phyloP scores from a whole-genome alignment of 1,140 invertebrate species.

The Cryptotermes secundus region DNA sequence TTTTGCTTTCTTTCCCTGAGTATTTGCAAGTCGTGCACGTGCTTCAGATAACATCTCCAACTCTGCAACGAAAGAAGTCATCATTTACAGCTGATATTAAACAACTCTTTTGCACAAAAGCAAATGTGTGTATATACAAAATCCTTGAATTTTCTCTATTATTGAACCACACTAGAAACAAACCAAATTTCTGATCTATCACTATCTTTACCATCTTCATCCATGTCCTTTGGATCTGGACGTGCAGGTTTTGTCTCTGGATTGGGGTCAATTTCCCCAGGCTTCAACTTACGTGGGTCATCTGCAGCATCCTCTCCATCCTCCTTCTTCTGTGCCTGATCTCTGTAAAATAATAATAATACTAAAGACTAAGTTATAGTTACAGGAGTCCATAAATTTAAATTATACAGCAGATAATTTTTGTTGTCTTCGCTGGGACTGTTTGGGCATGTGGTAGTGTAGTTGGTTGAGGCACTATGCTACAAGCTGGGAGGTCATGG shows the following conservation, averaged over 20 bases:
- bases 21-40: constrained; percentile 95
- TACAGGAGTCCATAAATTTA: too few species aligned
- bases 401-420: too few species aligned
- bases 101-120: neutral
- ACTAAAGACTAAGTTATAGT: neutral
- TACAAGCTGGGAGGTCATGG: too few species aligned
- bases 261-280: constrained; percentile 99
- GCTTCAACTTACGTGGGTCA: constrained; percentile 95
- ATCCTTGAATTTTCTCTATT: neutral
- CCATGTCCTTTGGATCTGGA: constrained; percentile 99
- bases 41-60: constrained; percentile 99
- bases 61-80: constrained; percentile 59
- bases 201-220: constrained; percentile 85
- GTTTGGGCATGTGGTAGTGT: too few species aligned
- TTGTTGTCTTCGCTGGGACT: too few species aligned
- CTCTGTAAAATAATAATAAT: constrained; percentile 55
- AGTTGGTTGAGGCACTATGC: too few species aligned
- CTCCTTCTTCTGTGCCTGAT: constrained; percentile 98
- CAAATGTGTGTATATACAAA: neutral
- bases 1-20: constrained; percentile 99
- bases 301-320: constrained; percentile 89
- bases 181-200: neutral
- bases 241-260: constrained; percentile 99
- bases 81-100: neutral
- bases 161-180: neutral